These are phyloP conservation scores for Drosophila navojoa DNA, from an alignment of 1,140 invertebrate species.

Conservation along the genomic window DNA sequence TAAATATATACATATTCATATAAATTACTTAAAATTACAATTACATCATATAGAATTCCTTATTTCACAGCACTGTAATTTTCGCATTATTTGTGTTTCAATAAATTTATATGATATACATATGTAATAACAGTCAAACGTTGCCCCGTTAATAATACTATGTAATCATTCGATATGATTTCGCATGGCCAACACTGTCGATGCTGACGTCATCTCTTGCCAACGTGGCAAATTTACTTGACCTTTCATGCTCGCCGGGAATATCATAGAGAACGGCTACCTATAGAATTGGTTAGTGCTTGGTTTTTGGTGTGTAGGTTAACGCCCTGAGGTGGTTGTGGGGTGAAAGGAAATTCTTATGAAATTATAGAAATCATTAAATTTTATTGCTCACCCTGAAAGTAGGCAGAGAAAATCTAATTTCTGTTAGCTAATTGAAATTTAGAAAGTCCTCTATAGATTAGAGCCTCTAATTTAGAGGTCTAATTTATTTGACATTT, in stretches of 20 bases:
- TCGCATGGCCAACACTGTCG: not conserved
- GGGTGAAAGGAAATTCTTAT: not conserved
- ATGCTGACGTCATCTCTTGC: constrained; percentile 17
- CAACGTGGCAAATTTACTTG: constrained; percentile 3
- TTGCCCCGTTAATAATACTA: not conserved
- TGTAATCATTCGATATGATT: not conserved
- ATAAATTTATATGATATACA: constrained; percentile 43
- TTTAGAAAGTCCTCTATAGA: too few species aligned
- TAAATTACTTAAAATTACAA: constrained; percentile 40
- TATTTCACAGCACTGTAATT: constrained; percentile 38
- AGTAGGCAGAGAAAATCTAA: constrained; percentile 22
- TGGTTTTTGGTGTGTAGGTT: too few species aligned
- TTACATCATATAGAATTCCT: constrained; percentile 31
- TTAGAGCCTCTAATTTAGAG: too few species aligned
- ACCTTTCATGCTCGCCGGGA: not conserved
- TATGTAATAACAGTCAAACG: constrained; percentile 12
- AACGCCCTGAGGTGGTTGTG: too few species aligned
- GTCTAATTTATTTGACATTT: too few species aligned
- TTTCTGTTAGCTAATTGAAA: not conserved
- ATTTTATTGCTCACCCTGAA: not conserved
- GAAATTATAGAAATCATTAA: not conserved
- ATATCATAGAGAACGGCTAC: not conserved
- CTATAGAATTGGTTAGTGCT: not conserved
- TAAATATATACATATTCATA: constrained; percentile 33
- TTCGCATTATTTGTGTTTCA: constrained; percentile 33